phyloP scores from a whole-genome alignment of 2,888 invertebrate genomes.

The Phorcus lineatus region DNA sequence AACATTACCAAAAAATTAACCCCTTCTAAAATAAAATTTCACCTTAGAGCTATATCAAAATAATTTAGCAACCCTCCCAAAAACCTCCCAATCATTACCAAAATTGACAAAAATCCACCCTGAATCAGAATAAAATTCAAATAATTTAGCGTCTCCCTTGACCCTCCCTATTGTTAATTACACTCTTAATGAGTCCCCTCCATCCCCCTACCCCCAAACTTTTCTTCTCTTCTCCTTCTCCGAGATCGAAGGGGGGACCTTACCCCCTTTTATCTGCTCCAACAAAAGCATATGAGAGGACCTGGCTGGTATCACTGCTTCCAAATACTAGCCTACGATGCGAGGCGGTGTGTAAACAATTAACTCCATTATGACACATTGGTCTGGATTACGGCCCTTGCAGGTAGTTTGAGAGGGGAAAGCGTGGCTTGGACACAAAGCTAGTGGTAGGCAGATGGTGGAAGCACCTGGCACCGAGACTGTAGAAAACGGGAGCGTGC shows the following conservation, averaged over 20 bases:
- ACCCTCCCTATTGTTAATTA: not conserved
- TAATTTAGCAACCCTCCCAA: too few relatives aligned
- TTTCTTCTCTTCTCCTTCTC: not conserved
- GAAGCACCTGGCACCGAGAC: not conserved
- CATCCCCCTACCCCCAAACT: not conserved
- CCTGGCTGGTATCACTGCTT: not conserved
- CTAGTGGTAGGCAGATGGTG: not conserved
- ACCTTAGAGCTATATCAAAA: too few relatives aligned
- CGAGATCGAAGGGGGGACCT: not conserved
- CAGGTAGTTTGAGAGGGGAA: not conserved
- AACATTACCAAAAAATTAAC: too few relatives aligned
- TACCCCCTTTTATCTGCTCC: not conserved
- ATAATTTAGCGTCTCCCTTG: not conserved
- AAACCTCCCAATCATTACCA: too few relatives aligned
- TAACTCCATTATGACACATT: constrained; percentile 20
- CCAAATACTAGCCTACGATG: not conserved
- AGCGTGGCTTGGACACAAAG: constrained; percentile 16
- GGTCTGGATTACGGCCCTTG: not conserved
- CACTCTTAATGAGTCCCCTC: not conserved
- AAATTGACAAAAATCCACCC: too few relatives aligned
- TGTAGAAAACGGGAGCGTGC: not conserved
- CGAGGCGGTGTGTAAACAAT: constrained; percentile 13
- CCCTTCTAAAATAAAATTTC: too few relatives aligned
- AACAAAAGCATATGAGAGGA: not conserved
- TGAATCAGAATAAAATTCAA: too few relatives aligned